Percentiles rank a stretch among this genome's conserved stretches.
Conservation (phyloP, 2,888 invertebrate species). For the Mechanitis mazaeus region DNA sequence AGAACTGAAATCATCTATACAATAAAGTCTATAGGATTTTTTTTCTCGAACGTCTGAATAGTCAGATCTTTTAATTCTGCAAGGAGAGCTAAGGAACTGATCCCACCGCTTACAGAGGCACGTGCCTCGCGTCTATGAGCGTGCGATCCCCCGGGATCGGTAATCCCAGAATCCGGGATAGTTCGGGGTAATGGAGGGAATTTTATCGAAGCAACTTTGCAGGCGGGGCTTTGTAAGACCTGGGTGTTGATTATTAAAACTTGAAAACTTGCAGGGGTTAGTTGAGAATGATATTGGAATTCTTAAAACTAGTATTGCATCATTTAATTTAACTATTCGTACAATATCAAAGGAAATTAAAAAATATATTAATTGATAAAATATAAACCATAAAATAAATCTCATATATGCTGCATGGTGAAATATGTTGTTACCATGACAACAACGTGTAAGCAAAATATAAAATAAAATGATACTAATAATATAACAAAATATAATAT, state of each 20-base stretch:
- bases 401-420: too few species aligned
- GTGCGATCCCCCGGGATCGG: slow-evolving; percentile 27
- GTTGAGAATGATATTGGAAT: too few species aligned
- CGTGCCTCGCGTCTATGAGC: slow-evolving; percentile 31
- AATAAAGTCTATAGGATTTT: slow-evolving; percentile 24
- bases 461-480: too few species aligned
- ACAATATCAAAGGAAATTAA: too few species aligned
- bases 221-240: slow-evolving; percentile 27
- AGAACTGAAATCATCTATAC: slow-evolving; percentile 16
- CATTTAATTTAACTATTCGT: too few species aligned
- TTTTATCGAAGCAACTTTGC: slow-evolving; percentile 28
- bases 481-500: too few species aligned
- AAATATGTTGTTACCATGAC: too few species aligned
- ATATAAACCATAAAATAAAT: too few species aligned
- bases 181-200: slow-evolving; percentile 32
- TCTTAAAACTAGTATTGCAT: too few species aligned
- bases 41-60: slow-evolving; percentile 12
- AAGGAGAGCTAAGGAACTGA: slow-evolving; percentile 31
- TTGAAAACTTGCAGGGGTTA: not conserved
- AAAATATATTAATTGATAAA: too few species aligned
- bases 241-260: slow-evolving; percentile 25
- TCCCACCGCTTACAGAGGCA: slow-evolving; percentile 29
- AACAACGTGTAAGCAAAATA: too few species aligned
- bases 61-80: slow-evolving; percentile 30
- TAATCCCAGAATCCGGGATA: slow-evolving; percentile 32